Conservation (phyloP, 2,113 vertebrate species). For the Plotosus lineatus region DNA sequence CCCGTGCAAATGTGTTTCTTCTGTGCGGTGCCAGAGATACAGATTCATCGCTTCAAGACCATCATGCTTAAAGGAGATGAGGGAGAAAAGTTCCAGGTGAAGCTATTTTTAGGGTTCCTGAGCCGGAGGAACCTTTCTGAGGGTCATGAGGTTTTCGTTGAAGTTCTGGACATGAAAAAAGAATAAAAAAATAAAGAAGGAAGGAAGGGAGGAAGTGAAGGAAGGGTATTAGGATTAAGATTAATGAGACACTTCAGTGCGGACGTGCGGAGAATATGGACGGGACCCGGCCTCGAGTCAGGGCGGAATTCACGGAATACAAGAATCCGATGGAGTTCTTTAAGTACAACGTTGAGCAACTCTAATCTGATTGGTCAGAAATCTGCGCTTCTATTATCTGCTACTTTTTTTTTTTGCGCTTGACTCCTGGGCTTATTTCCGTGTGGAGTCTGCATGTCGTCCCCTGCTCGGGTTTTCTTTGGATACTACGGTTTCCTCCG, state of each 20-base stretch:
- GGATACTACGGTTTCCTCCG: no score
- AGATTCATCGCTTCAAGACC: slow-evolving; percentile 35
- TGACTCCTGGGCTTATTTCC: no score
- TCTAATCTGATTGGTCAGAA: no score
- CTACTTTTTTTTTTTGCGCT: no score
- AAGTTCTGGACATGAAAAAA: neutral
- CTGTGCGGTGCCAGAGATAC: slow-evolving; percentile 36
- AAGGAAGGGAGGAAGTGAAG: no score
- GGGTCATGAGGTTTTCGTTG: neutral
- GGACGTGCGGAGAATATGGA: neutral
- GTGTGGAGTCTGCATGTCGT: no score
- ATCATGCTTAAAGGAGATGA: neutral
- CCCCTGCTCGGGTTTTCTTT: no score
- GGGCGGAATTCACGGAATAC: neutral
- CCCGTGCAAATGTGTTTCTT: slow-evolving; percentile 26
- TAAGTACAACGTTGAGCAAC: no score
- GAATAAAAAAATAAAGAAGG: no score
- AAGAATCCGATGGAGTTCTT: neutral
- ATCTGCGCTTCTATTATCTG: no score
- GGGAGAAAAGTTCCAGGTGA: slow-evolving; percentile 10
- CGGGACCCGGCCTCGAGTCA: no score
- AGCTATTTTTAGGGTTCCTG: neutral
- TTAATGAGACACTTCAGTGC: neutral
- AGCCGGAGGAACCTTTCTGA: neutral
- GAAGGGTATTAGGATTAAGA: no score